Base-by-base conservation (phyloP, 2,113 vertebrate genomes). In the Pelusios castaneus region DNA sequence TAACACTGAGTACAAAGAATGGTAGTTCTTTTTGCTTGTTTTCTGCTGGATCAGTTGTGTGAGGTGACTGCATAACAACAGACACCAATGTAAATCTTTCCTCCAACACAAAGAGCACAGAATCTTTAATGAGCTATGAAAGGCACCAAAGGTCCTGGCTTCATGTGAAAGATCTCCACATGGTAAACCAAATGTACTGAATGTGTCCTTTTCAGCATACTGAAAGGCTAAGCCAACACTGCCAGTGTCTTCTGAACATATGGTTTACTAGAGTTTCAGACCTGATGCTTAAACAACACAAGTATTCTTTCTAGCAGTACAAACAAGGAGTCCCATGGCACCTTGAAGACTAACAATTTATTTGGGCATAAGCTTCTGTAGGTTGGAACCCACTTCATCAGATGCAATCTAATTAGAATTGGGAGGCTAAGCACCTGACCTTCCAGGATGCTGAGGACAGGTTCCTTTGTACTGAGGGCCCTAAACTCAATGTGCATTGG, bases 391-490 rank as follows among this genome's bases (percentile, higher is more conserved):
- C 47, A 47, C 47, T 47, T 47, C 47, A 47, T 47, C 47, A 47
- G 10, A 47, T 47, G 47, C 3, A 7, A 34, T 11, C 5, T 56
- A 22, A 4, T 49, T 41, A 85, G 22, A 94, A 82, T 0, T 21
- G 21, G 10, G 4, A 75, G 45, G 63, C 73, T 47, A 92, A 92
- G 91, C 70, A 34, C 16, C 51, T 47, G 31, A 73, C 38, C 88
- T 63, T n/a, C n/a, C 78, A 89, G 47, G 78, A 79, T 54, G 45
- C 78, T 81, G 85, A 91, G 85, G 94, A 73, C 89, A 89, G 77
- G 34, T 12, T 8, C 31, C n/a, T 43, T 51, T 13, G 21, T 5
- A 82, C 11, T 80, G 63, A 88, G 10, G 34, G 75, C 76, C 70
- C 80, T 85, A 79, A 43, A 90, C 89, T 85, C 83, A 84, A 47